These are phyloP conservation scores for Acanthurus lineatus DNA, from an alignment of 2,797 vertebrate species.

Conservation along the genomic window DNA sequence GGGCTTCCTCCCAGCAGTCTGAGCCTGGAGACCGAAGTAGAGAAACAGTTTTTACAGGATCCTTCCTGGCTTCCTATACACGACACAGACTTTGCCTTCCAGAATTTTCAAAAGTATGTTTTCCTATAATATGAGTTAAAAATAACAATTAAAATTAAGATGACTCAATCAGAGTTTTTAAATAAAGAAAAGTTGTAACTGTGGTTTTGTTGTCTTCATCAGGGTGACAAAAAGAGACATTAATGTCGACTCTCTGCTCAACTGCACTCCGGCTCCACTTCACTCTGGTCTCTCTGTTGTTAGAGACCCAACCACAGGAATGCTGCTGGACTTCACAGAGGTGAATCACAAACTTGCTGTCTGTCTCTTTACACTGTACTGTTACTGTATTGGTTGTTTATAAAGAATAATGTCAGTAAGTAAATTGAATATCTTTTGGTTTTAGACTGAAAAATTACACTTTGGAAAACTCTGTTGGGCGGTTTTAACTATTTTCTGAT, in stretches of 20 bases:
- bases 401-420: no score
- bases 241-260: slow-evolving; percentile 86
- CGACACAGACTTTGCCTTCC: slow-evolving; percentile 88
- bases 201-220: slow-evolving; percentile 19
- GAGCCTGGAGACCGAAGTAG: slow-evolving; percentile 88
- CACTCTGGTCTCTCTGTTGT: slow-evolving; percentile 90
- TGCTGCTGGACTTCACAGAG: slow-evolving; percentile 92
- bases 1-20: slow-evolving; percentile 90
- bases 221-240: slow-evolving; percentile 84
- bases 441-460: no score
- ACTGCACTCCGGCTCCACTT: slow-evolving; percentile 81
- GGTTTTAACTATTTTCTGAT: neutral
- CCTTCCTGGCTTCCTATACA: slow-evolving; percentile 92
- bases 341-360: slow-evolving; percentile 65
- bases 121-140: neutral
- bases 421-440: neutral
- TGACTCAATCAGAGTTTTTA: neutral
- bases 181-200: slow-evolving; percentile 14
- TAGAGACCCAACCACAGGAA: slow-evolving; percentile 92
- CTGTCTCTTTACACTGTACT: neutral
- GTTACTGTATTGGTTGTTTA: neutral
- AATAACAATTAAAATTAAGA: no score
- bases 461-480: neutral
- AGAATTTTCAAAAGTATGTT: slow-evolving; percentile 88
- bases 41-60: slow-evolving; percentile 88